phyloP scores from a whole-genome alignment of 1,140 invertebrate genomes.

The Harpegnathos saltator region DNA sequence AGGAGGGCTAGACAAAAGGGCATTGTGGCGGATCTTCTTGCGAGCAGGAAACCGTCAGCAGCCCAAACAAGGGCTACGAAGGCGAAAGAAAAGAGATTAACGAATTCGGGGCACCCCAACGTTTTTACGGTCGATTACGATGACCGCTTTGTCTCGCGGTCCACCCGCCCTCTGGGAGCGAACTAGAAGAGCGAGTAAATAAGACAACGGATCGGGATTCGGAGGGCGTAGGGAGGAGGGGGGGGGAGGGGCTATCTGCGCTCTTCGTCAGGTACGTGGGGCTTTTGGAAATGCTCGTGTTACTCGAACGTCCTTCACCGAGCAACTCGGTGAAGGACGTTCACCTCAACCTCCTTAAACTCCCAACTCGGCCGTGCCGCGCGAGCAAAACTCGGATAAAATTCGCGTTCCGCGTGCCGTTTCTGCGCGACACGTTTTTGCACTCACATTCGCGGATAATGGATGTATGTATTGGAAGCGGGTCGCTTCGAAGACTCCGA shows the following conservation, averaged over 20 bases:
- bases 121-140: conserved; percentile 78
- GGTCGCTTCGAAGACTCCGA: too few relatives aligned
- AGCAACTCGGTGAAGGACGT: too few relatives aligned
- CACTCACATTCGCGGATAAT: too few relatives aligned
- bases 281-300: conserved; percentile 1
- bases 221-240: conserved; percentile 54
- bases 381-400: too few relatives aligned
- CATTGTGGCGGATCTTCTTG: conserved; percentile 62
- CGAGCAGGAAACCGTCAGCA: conserved; percentile 30
- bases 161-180: background rate
- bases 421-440: too few relatives aligned
- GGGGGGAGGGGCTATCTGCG: too few relatives aligned
- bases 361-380: background rate
- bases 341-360: background rate
- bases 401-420: too few relatives aligned
- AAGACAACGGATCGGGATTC: conserved; percentile 69
- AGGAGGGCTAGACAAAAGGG: conserved; percentile 67
- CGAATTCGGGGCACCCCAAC: conserved; percentile 71
- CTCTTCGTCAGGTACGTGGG: conserved; percentile 4
- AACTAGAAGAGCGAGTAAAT: conserved; percentile 63
- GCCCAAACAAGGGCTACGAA: conserved; percentile 59
- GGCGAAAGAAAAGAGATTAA: conserved; percentile 76
- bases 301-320: background rate
- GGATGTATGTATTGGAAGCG: too few relatives aligned
- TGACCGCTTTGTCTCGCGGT: conserved; percentile 62